These are phyloP conservation scores for Rotaria socialis DNA, from an alignment of 2,888 invertebrate species.

Conservation along the genomic window DNA sequence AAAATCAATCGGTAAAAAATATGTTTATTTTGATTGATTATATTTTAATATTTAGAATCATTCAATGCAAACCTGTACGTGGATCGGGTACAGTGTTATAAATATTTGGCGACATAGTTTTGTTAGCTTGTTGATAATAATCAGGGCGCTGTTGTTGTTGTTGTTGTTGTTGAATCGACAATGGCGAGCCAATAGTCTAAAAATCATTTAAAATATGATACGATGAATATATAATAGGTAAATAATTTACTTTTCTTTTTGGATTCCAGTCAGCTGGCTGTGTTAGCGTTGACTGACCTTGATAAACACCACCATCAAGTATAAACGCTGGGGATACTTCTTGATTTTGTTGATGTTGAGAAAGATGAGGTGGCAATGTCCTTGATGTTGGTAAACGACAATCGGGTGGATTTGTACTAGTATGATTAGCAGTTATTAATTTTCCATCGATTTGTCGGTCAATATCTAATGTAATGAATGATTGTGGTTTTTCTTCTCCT, in stretches of 20 bases:
- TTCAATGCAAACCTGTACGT: neutral
- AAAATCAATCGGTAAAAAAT: too few relatives aligned
- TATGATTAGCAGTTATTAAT: neutral
- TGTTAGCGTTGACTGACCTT: neutral
- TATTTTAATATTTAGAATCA: too few relatives aligned
- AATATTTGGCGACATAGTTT: neutral
- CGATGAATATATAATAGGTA: neutral
- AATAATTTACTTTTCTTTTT: neutral
- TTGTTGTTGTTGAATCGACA: neutral
- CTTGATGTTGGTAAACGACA: neutral
- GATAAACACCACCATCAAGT: neutral
- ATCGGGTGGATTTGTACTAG: neutral
- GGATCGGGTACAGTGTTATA: neutral
- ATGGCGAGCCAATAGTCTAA: neutral
- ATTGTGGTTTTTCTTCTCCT: conserved; percentile 18
- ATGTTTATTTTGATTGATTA: too few relatives aligned
- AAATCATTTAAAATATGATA: neutral
- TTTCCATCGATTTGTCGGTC: neutral
- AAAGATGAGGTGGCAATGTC: neutral
- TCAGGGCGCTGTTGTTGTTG: neutral
- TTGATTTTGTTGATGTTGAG: neutral
- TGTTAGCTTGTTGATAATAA: neutral
- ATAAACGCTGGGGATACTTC: neutral
- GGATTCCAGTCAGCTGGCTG: neutral
- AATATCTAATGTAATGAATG: neutral